Base-by-base conservation (phyloP, 2,888 invertebrate genomes). In the Noctua janthe region DNA sequence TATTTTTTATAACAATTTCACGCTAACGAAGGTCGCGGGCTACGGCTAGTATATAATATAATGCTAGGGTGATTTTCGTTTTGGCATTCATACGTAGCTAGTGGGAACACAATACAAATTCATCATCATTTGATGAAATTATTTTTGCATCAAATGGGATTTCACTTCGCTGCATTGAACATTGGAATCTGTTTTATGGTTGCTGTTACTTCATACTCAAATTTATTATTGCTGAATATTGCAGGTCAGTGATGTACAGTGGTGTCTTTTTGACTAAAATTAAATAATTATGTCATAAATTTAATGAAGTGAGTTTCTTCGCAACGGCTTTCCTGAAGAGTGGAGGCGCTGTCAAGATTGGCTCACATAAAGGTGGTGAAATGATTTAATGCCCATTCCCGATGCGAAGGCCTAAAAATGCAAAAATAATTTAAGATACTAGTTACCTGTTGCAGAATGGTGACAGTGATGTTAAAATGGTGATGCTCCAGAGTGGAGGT, bases 401-500 rank as follows among this genome's bases (percentile, higher is more conserved):
- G 4, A 54, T 2, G 7, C 10, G 2, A 10, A 49, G n/a, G 4
- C 1, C 4, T 35, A 70, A n/a, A 74, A 4, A 20, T 8, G 23
- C 59, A 59, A n/a, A 54, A 59, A 13, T 0, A 11, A 13, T 1
- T 59, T 73, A 64, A 47, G 1, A 43, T 62, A 56, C 17, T 10
- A 35, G 2, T 71, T 62, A 98, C 98, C 97, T 98, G 98, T 93
- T 99, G 99, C 29, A 99, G 95, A 87, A 99, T 99, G 23, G 98
- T 98, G 51, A 99, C 98, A 0, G 99, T 98, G 92, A 98, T 99
- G 92, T 99, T 99, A 93, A 99, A 99, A 94, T 99, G 99, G 92
- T 99, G 99, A 91, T 99, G 98, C 92, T 99, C 99, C 97, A 99
- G 97, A 0, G 99, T 98, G 0, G 98, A 98, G 0, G 99, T 99